These are phyloP conservation scores for Hylyphantes graminicola DNA, from an alignment of 1,140 invertebrate species.

Conservation along the genomic window DNA sequence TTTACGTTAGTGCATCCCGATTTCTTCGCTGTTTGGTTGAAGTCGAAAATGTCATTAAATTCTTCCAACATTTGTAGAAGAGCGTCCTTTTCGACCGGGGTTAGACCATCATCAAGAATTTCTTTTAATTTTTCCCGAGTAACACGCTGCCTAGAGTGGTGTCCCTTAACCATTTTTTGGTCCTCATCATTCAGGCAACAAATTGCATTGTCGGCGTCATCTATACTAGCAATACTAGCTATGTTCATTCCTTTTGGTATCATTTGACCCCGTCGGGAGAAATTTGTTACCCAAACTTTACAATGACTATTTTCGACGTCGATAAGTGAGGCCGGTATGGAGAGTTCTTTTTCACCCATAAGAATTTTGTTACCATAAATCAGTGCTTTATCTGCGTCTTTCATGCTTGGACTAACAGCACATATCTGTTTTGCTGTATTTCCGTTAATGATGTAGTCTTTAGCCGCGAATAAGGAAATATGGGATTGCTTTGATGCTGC, in stretches of 20 bases:
- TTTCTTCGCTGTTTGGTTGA: too few relatives aligned
- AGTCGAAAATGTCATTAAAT: too few relatives aligned
- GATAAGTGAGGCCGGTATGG: not conserved
- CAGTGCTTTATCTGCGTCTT: constrained; percentile 18
- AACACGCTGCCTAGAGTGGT: not conserved
- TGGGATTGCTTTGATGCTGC: not conserved
- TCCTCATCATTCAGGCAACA: too few relatives aligned
- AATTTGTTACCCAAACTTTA: constrained; percentile 20
- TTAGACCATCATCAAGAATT: constrained; percentile 57
- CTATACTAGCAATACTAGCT: not conserved
- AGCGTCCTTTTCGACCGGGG: too few relatives aligned
- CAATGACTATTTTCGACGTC: not conserved
- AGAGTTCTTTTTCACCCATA: not conserved
- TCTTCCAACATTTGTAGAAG: too few relatives aligned
- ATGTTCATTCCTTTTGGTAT: constrained; percentile 15
- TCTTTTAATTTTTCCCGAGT: not conserved
- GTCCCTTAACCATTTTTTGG: too few relatives aligned
- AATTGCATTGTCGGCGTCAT: constrained; percentile 62
- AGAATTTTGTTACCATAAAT: constrained; percentile 68
- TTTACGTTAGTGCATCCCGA: too few relatives aligned
- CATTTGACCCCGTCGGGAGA: not conserved
- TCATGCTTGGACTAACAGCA: not conserved
- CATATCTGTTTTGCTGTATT: not conserved
- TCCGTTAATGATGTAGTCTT: not conserved
- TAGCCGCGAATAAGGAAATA: not conserved